These are phyloP conservation scores for Helleia helle DNA, from an alignment of 2,888 invertebrate genomes.

Conservation along the genomic window DNA sequence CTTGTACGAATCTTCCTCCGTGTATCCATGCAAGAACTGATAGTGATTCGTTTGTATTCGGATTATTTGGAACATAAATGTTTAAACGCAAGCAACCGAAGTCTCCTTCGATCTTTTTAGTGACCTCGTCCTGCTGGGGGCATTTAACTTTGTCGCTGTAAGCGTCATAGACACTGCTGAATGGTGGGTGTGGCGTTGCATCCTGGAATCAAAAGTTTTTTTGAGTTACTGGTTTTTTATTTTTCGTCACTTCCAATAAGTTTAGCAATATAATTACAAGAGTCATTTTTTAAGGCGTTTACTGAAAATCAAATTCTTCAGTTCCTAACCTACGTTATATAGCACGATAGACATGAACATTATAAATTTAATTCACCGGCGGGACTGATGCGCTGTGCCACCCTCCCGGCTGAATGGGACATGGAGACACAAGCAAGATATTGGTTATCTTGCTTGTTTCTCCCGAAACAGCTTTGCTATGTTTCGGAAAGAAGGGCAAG, in stretches of 20 bases:
- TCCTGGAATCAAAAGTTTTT: constrained; percentile 17
- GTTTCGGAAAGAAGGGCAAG: no score
- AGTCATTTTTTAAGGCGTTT: no score
- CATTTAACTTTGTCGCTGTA: constrained; percentile 30
- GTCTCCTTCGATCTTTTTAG: constrained; percentile 22
- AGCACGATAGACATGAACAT: neutral
- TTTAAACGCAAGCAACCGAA: constrained; percentile 31
- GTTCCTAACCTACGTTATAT: no score
- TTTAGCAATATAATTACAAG: neutral
- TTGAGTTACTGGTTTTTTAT: no score
- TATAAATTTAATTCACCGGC: no score
- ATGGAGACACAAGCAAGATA: no score
- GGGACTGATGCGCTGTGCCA: no score
- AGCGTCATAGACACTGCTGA: constrained; percentile 27
- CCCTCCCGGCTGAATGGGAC: no score
- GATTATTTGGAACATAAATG: constrained; percentile 23
- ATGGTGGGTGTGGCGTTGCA: constrained; percentile 20
- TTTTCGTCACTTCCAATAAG: neutral
- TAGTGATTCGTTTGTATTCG: constrained; percentile 10
- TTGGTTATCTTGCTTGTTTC: no score
- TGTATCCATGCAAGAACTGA: constrained; percentile 24
- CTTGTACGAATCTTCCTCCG: constrained; percentile 20
- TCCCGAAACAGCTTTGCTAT: no score
- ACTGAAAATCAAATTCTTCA: neutral
- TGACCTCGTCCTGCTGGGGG: constrained; percentile 29